phyloP scores from a whole-genome alignment of 2,113 vertebrate genomes.

The Seriola rivoliana region DNA sequence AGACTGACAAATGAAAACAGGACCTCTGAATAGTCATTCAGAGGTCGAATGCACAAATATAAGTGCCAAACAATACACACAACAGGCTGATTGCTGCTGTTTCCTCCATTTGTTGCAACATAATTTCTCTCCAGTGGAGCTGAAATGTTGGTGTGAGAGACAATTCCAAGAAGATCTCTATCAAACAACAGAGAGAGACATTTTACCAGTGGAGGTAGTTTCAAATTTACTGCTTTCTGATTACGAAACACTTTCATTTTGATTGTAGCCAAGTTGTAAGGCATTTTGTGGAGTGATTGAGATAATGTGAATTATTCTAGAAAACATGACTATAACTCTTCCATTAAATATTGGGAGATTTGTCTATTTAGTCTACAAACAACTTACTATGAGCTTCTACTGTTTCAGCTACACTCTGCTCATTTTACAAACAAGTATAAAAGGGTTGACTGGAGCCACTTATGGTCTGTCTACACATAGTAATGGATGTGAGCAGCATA shows the following conservation, averaged over 20 bases:
- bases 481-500: no score
- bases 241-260: neutral
- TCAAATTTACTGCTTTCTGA: neutral
- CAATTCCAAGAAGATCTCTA: neutral
- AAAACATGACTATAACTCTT: neutral
- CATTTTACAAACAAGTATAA: neutral
- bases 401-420: neutral
- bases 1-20: slow-evolving; percentile 19
- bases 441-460: no score
- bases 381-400: neutral
- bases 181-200: neutral
- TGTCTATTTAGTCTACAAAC: neutral
- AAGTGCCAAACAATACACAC: slow-evolving; percentile 1
- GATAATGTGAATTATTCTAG: neutral
- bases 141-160: slow-evolving; percentile 4
- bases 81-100: slow-evolving; percentile 36
- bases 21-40: slow-evolving; percentile 29
- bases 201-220: neutral
- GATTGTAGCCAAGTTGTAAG: no score
- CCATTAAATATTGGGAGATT: neutral
- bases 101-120: slow-evolving; percentile 10
- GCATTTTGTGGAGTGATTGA: neutral
- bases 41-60: slow-evolving; percentile 32
- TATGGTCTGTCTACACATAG: no score
- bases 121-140: slow-evolving; percentile 15